Evolutionary conservation across 1,140 invertebrate genomes (phyloP), one percentile per base, ranked within the genome.

Genomic region (Drosophila prosaltans): DNA sequence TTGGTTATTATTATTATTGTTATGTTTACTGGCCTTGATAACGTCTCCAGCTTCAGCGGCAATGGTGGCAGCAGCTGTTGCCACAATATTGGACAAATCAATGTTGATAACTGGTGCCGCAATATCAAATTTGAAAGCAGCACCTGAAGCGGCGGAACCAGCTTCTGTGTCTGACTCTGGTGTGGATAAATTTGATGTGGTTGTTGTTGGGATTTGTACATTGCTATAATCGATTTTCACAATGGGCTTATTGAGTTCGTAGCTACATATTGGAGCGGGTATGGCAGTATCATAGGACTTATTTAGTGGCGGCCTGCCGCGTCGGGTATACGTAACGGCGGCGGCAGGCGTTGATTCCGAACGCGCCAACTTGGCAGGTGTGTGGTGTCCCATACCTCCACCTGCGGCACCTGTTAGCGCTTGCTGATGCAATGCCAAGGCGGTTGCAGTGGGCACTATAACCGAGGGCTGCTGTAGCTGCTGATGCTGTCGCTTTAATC

Each of bases 221-320:
- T 91, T 89, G 71, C 91, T 92, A 79, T 92, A 92, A 72, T 92
- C 91, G 48, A 92, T 92, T 73, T 92, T 92, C 36, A 92, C 91
- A 21, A 92, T 69, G 30, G 91, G 91, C 54, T 92, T 92, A 57
- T 75, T 92, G 32, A 86, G 75, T 65, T 92, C 86, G 57, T 86
- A 91, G 75, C 63, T 90, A 74, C 90, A 81, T 72, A 92, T 91
- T 11, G 89, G 85, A 55, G 85, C 80, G 70, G 85, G 89, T 90
- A 92, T 92, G 82, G 90, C 89, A 85, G 86, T 81, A 61, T 90
- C 80, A 45, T 81, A 59, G 43, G 58, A 28, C 48, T 68, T 69
- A 24, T 30, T 65, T 21, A 80, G 72, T 10, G 73, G 78, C 21
- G 80, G 78, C 10, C 80, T 64, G 55, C 85, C 76, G 9, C 83